Evolutionary conservation across 2,797 vertebrate genomes (phyloP).

Genomic region (Leptatherina wallacei): DNA sequence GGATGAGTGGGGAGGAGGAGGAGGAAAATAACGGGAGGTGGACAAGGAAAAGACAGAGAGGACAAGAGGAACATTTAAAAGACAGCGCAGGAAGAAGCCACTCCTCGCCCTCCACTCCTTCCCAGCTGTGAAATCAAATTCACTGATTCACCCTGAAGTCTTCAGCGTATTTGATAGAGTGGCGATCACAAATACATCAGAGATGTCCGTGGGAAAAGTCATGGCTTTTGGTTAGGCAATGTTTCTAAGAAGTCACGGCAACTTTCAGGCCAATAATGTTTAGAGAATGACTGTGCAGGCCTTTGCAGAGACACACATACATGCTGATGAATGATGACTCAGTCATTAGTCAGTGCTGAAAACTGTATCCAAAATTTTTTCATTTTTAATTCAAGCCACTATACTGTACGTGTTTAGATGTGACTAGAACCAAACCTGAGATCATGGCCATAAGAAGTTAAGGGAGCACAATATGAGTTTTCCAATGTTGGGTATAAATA

Average conservation of each 20-base stretch:
- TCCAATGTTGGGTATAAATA: neutral
- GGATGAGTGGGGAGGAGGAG: conserved; percentile 30
- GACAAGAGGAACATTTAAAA: conserved; percentile 19
- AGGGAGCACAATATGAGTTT: neutral
- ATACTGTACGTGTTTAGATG: conserved; percentile 1
- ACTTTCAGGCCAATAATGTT: conserved; percentile 30
- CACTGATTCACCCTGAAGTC: conserved; percentile 58
- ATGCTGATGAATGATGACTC: conserved; percentile 55
- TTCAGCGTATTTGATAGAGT: conserved; percentile 37
- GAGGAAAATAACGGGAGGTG: conserved; percentile 43
- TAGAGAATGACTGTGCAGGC: conserved; percentile 61
- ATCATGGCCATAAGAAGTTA: neutral
- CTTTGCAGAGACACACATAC: conserved; percentile 32
- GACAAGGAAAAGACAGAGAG: conserved; percentile 37
- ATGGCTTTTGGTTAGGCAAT: conserved; percentile 22
- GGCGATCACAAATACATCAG: conserved; percentile 42
- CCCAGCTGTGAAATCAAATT: conserved; percentile 55
- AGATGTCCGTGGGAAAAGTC: conserved; percentile 9
- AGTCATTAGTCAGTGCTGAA: conserved; percentile 37
- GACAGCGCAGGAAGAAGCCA: conserved; percentile 25
- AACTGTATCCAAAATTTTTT: conserved; percentile 1
- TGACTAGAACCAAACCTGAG: neutral
- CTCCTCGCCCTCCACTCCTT: neutral
- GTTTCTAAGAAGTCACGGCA: conserved; percentile 43
- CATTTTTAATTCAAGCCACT: neutral